Evolutionary conservation across 2,797 vertebrate genomes (phyloP), one percentile per base, ranked within the genome.

Genomic region (Simalia tracyae): DNA sequence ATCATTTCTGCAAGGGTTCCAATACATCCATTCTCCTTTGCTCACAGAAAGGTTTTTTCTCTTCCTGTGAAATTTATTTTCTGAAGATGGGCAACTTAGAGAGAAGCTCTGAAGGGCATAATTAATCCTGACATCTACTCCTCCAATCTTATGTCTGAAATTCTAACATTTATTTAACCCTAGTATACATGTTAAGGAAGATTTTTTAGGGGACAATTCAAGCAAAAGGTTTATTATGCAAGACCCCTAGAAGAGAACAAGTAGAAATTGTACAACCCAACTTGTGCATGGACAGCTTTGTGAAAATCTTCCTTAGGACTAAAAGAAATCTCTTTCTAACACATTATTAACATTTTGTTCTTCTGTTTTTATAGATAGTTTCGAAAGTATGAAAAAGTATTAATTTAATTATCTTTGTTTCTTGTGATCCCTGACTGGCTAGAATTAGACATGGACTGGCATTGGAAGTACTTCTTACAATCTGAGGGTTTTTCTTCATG

Each of bases 11-110:
- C 91, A 76, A 88, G 31, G 11, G 0, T 50, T 93, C 94, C 94
- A 61, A 89, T 59, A n/a, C 86, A 91, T 42, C 93, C 92, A 93
- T 81, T 92, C 15, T 93, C n/a, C 22, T 93, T n/a, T 94, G 72
- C 76, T 68, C 9, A 91, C 22, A 94, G 92, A 94, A 91, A 50
- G 28, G 17, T 8, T 28, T 90, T 88, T 90, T 59, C 42, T 63
- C 85, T 63, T 66, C 12, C 64, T 31, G 84, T 57, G 63, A 92
- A 93, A 93, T 91, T n/a, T 89, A 91, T 93, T 91, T 91, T 91
- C 93, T 94, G 93, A 94, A 97, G 97, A 97, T 97, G 96, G 95
- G 95, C 95, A 66, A 86, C 19, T 28, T 57, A 85, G 36, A 60
- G 36, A 91, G 66, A 66, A 59, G 36, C 85, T 86, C 26, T 88